phyloP scores from a whole-genome alignment of 2,888 invertebrate species.

The Platynereis dumerilii region DNA sequence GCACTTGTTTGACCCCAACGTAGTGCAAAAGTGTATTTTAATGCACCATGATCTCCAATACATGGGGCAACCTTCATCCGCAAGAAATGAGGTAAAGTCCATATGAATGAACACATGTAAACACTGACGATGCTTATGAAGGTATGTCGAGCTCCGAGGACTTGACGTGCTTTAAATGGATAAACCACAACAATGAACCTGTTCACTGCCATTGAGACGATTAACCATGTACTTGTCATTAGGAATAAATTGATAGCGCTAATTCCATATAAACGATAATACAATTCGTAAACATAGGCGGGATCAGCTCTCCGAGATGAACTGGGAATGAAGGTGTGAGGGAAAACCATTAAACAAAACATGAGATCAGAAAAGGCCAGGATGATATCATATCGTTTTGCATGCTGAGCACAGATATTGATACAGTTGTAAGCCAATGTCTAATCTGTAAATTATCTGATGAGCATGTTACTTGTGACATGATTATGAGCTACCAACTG shows the following conservation, averaged over 20 bases:
- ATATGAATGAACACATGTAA: constrained; percentile 71
- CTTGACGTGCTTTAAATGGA: constrained; percentile 68
- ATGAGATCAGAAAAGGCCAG: constrained; percentile 79
- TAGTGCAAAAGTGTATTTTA: constrained; percentile 7
- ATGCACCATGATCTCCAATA: background rate
- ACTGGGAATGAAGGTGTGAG: constrained; percentile 60
- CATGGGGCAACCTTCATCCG: constrained; percentile 11
- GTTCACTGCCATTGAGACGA: constrained; percentile 76
- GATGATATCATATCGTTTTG: too few relatives aligned
- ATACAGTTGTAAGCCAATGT: too few relatives aligned
- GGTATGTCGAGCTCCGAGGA: constrained; percentile 69
- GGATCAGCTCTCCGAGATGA: constrained; percentile 66
- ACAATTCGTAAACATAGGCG: constrained; percentile 61
- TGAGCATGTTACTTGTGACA: too few relatives aligned
- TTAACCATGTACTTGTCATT: constrained; percentile 78
- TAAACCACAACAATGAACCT: constrained; percentile 78
- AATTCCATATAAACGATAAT: constrained; percentile 49
- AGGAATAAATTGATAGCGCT: constrained; percentile 57
- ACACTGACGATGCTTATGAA: constrained; percentile 72
- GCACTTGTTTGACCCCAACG: background rate
- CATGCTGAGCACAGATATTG: too few relatives aligned
- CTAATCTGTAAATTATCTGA: too few relatives aligned
- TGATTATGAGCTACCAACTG: too few relatives aligned
- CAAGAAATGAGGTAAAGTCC: constrained; percentile 69
- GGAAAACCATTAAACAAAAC: constrained; percentile 67